Percentiles rank a stretch among this genome's conserved stretches.
These are phyloP conservation scores for Stenoptilia bipunctidactyla DNA, from an alignment of 2,888 invertebrate species.

Conservation along the genomic window DNA sequence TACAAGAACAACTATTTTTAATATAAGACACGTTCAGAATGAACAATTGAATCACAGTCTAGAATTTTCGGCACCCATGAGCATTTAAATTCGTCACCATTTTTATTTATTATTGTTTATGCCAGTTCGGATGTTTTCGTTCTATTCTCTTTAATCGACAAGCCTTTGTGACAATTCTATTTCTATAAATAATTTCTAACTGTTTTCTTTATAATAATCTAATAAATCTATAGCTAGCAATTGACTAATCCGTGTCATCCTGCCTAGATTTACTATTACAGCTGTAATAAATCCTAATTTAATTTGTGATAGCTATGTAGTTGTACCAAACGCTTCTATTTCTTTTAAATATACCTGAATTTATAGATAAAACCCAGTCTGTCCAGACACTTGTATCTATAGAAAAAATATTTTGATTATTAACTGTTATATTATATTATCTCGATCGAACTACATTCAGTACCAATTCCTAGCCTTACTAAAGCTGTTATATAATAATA, in stretches of 20 bases:
- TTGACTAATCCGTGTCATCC: conserved; percentile 60
- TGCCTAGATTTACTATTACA: conserved; percentile 57
- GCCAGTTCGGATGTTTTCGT: conserved; percentile 28
- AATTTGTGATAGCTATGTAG: conserved; percentile 53
- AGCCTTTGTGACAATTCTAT: conserved; percentile 51
- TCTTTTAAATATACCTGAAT: conserved; percentile 27
- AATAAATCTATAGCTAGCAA: conserved; percentile 67
- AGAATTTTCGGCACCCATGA: conserved; percentile 70
- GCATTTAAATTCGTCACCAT: conserved; percentile 65
- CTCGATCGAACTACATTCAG: conserved; percentile 51
- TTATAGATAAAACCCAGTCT: conserved; percentile 42
- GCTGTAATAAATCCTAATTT: conserved; percentile 51
- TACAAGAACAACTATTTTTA: conserved; percentile 67
- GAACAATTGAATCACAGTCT: conserved; percentile 71
- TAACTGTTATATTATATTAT: conserved; percentile 34
- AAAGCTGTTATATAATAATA: conserved; percentile 44
- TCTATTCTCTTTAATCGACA: conserved; percentile 31
- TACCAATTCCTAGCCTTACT: conserved; percentile 65
- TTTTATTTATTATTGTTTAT: conserved; percentile 32
- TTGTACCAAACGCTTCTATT: conserved; percentile 49
- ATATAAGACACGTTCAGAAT: conserved; percentile 70
- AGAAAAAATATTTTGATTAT: conserved; percentile 61
- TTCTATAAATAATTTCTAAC: conserved; percentile 25
- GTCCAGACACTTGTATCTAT: conserved; percentile 41
- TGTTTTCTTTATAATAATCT: conserved; percentile 31